Base-by-base conservation (phyloP, 2,888 invertebrate genomes). In the Elegia similella region DNA sequence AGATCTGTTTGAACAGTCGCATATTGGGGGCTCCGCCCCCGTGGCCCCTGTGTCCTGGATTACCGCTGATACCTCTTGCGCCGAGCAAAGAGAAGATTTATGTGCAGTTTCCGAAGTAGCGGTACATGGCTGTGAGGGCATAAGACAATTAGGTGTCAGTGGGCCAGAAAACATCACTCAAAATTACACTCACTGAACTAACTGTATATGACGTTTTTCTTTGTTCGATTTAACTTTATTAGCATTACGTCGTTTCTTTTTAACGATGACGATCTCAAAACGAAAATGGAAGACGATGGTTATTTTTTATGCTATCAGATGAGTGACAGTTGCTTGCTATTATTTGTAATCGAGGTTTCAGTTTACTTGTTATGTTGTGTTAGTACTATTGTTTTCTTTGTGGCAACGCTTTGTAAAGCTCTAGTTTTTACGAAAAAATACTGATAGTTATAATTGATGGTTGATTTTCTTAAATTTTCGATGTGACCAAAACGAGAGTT, bases 131-230 rank as follows among this genome's bases (percentile, higher is more conserved):
- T 66, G 72, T 73, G 75, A 78, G 74, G 68, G 72, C 69, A 68
- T 64, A 64, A 80, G 76, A 84, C 85, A 85, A 84, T 84, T 78
- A 78, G 78, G 70, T 86, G 87, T 84, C 80, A 89, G 88, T 88
- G 74, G 87, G 87, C 72, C 87, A 80, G 61, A 64, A 73, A 74
- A 74, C 72, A 80, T 78, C 72, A 75, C 75, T 84, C 80, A 75
- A 81, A 73, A 67, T 59, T 74, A 76, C 72, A 69, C 13, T 34
- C 50, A 38, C 50, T 50, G 67, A 68, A 64, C 57, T 86, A 86
- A 86, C 86, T 82, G 86, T 86, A 80, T 64, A 64, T 38, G 38
- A n/a, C 38, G 38, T 12, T 67, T 71, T 72, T 75, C 73, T 72
- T 48, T 32, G 48, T 32, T 8, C 32, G 32, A 32, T 32, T 32